Evolutionary conservation across 2,888 invertebrate species (phyloP).

Genomic region (Lathronympha strigana): DNA sequence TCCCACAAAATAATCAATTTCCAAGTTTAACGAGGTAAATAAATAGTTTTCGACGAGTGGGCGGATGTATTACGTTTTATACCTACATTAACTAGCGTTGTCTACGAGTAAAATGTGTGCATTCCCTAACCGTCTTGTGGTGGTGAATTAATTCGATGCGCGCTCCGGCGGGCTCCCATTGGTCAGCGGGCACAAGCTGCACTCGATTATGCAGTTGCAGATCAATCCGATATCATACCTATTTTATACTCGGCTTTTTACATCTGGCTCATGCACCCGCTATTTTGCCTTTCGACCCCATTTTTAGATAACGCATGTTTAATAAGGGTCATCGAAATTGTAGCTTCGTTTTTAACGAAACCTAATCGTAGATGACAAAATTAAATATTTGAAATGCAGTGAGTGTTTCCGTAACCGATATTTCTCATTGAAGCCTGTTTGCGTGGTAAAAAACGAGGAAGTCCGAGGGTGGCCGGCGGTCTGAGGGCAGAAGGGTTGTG

Average conservation of each 20-base stretch:
- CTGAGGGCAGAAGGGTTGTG: conserved; percentile 63
- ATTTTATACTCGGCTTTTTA: conserved; percentile 67
- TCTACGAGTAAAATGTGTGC: conserved; percentile 46
- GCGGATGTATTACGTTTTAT: not conserved
- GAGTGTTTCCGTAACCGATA: conserved; percentile 82
- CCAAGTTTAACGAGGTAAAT: not conserved
- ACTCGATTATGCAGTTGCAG: conserved; percentile 69
- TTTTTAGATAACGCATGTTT: conserved; percentile 43
- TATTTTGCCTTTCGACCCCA: conserved; percentile 51
- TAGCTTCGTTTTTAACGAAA: conserved; percentile 45
- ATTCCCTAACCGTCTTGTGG: conserved; percentile 52
- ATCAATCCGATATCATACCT: conserved; percentile 71
- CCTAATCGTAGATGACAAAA: conserved; percentile 60
- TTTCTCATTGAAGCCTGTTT: conserved; percentile 81
- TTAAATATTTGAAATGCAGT: conserved; percentile 70
- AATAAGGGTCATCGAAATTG: conserved; percentile 37
- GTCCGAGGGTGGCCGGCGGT: conserved; percentile 73
- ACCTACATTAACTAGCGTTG: conserved; percentile 38
- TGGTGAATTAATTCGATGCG: conserved; percentile 65
- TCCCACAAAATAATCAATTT: not conserved
- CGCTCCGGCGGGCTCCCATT: conserved; percentile 62
- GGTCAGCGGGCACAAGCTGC: conserved; percentile 75
- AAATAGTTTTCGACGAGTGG: not conserved
- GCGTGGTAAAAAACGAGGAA: conserved; percentile 73
- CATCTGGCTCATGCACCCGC: conserved; percentile 70